A percentile compares a stretch with the other conserved stretches of the same genome.
phyloP scores from a whole-genome alignment of 2,888 invertebrate species.

The Invenusta paracnida region DNA sequence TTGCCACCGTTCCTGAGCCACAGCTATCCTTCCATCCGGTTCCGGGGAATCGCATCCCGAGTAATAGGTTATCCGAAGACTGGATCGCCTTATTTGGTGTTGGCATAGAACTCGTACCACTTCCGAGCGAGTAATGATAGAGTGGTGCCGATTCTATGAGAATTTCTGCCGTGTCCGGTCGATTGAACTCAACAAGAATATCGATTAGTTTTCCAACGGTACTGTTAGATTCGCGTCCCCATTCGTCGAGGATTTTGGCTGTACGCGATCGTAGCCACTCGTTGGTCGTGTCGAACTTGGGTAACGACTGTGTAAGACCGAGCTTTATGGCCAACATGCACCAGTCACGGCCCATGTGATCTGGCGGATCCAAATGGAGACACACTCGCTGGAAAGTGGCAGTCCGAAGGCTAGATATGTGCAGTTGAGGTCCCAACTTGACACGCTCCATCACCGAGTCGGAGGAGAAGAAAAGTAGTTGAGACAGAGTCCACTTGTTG shows the following conservation, averaged over 20 bases:
- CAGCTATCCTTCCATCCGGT: not conserved
- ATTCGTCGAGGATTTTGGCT: constrained; percentile 63
- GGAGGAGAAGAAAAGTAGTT: constrained; percentile 66
- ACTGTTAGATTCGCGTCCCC: constrained; percentile 60
- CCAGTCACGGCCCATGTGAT: constrained; percentile 65
- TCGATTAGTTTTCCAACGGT: constrained; percentile 64
- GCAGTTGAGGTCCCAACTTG: constrained; percentile 65
- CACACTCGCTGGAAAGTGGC: constrained; percentile 64
- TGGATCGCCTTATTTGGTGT: not conserved
- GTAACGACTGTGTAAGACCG: constrained; percentile 64
- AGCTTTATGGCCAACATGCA: constrained; percentile 64
- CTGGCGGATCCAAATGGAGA: constrained; percentile 62
- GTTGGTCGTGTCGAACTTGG: constrained; percentile 60
- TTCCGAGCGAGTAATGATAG: constrained; percentile 49
- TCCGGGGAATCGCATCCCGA: not conserved
- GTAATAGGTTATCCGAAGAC: not conserved
- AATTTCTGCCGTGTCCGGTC: constrained; percentile 66
- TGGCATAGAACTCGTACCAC: not conserved
- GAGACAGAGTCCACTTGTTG: constrained; percentile 64
- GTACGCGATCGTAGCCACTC: constrained; percentile 50
- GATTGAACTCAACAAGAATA: constrained; percentile 66
- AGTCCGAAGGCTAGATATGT: constrained; percentile 66
- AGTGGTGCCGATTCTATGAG: constrained; percentile 65
- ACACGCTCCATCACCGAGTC: constrained; percentile 61
- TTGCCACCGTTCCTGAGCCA: no score